phyloP scores from a whole-genome alignment of 2,888 invertebrate genomes.

The Tigriopus californicus region DNA sequence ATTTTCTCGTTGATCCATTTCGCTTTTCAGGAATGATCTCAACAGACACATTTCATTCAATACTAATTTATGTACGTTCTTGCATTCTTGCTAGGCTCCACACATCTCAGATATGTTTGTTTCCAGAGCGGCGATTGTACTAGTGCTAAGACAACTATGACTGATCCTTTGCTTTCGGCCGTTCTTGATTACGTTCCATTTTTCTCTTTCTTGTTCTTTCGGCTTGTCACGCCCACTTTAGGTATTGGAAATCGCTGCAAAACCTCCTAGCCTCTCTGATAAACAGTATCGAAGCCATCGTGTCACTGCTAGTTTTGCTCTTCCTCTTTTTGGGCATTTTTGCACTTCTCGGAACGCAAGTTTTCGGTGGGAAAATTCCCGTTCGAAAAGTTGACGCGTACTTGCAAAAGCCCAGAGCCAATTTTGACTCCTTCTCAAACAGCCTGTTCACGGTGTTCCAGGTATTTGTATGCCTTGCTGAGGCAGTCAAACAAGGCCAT shows the following conservation, averaged over 20 bases:
- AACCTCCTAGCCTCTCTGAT: conserved; percentile 94
- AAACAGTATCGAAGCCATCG: conserved; percentile 97
- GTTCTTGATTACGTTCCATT: not conserved
- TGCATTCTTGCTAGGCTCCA: too few species aligned
- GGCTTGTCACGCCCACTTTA: conserved; percentile 26
- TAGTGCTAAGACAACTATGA: too few species aligned
- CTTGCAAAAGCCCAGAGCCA: conserved; percentile 75
- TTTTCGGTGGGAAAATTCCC: conserved; percentile 95
- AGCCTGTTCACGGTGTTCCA: conserved; percentile 96
- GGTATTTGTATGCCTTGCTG: conserved; percentile 34
- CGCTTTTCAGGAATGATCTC: too few species aligned
- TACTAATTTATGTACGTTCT: too few species aligned
- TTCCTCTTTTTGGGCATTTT: conserved; percentile 99
- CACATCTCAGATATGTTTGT: too few species aligned
- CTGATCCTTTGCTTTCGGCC: too few species aligned
- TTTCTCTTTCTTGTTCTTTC: not conserved
- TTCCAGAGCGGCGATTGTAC: too few species aligned
- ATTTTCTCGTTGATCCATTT: too few species aligned
- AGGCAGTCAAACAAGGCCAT: too few species aligned
- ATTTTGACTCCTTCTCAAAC: conserved; percentile 98
- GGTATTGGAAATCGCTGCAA: conserved; percentile 94
- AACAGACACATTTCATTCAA: too few species aligned
- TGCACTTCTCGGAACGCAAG: conserved; percentile 96
- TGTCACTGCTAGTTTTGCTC: conserved; percentile 80
- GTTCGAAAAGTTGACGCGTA: conserved; percentile 35